Evolutionary conservation across 1,140 invertebrate genomes (phyloP).

Genomic region (Sitobion miscanthi): DNA sequence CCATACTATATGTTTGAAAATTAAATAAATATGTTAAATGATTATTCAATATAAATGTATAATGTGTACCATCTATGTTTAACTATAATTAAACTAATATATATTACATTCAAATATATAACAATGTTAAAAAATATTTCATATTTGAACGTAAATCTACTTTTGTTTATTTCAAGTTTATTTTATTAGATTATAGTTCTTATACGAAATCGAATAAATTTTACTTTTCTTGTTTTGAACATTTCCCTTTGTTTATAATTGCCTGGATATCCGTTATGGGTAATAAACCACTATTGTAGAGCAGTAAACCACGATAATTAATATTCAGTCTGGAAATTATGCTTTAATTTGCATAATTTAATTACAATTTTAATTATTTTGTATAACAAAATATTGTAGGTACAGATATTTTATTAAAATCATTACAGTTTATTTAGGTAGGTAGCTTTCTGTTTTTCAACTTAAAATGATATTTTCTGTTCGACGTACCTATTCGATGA

Average conservation of each 20-base stretch:
- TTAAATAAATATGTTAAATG: not conserved
- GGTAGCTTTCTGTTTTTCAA: not conserved
- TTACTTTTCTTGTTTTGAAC: not conserved
- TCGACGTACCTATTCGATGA: not conserved
- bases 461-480: not conserved
- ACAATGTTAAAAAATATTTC: not conserved
- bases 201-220: not conserved
- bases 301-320: not conserved
- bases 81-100: not conserved
- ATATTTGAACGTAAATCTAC: not conserved
- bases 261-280: not conserved
- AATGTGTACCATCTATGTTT: not conserved
- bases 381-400: not conserved
- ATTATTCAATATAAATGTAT: not conserved
- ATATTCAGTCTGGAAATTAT: not conserved
- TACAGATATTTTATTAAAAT: not conserved
- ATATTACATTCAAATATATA: not conserved
- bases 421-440: not conserved
- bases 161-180: not conserved
- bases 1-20: not conserved
- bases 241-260: not conserved
- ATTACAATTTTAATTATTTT: constrained; percentile 18
- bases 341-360: constrained; percentile 5
- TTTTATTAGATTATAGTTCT: not conserved
- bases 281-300: constrained; percentile 11